Evolutionary conservation across 2,888 invertebrate genomes (phyloP).

Genomic region (Autographa pulchrina): DNA sequence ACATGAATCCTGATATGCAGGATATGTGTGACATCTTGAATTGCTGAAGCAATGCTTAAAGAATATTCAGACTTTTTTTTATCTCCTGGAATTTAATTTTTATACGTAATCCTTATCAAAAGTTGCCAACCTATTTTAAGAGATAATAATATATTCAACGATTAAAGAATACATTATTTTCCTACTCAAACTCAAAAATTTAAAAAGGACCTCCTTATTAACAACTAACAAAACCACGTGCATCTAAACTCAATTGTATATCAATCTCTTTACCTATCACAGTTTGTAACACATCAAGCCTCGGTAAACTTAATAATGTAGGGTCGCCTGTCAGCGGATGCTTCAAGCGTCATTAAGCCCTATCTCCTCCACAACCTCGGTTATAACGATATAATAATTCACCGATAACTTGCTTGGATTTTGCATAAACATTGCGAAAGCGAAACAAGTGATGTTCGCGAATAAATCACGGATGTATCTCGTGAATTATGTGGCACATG

Average conservation of each 20-base stretch:
- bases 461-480: conserved; percentile 53
- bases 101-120: too few species aligned
- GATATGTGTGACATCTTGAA: conserved; percentile 42
- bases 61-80: too few species aligned
- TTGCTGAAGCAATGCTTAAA: conserved; percentile 23
- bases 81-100: too few species aligned
- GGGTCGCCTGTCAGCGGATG: not conserved
- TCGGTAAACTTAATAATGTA: not conserved
- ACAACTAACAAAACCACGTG: not conserved
- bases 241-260: not conserved
- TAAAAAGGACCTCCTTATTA: too few species aligned
- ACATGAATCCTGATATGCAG: conserved; percentile 30
- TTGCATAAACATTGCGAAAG: conserved; percentile 52
- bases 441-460: conserved; percentile 21
- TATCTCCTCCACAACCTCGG: conserved; percentile 33
- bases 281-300: not conserved
- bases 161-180: too few species aligned
- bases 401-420: conserved; percentile 44
- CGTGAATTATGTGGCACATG: conserved; percentile 26
- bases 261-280: not conserved
- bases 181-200: too few species aligned
- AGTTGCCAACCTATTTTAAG: too few species aligned
- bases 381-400: conserved; percentile 44
- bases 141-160: too few species aligned
- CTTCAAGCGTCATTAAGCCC: conserved; percentile 7